Evolutionary conservation across 1,140 invertebrate genomes (phyloP), one percentile per base, ranked within the genome.

Genomic region (Euwallacea fornicatus): DNA sequence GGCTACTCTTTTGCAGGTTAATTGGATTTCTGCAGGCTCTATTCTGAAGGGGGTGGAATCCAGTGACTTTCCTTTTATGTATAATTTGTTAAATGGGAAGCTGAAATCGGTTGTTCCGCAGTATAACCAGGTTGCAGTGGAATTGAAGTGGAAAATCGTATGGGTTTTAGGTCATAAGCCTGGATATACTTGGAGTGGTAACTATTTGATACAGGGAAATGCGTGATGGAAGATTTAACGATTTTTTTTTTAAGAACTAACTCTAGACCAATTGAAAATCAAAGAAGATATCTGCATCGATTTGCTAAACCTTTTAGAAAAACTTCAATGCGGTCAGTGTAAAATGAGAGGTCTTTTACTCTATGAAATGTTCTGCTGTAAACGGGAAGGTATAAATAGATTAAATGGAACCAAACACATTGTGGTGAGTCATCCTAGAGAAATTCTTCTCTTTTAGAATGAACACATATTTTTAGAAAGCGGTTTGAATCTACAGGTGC

Each of bases 91-190:
- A 33, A 66, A 82, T 9, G 72, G 81, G 43, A 82, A 83, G 69
- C 75, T 86, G 1, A 74, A 66, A 6, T 84, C 81, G 69, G 82
- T 82, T 64, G 79, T 85, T 50, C 83, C 84, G 8, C 83, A 82
- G 63, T 81, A 79, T 4, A 86, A 85, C 76, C 84, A 87, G 78
- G 83, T 86, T 16, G 79, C 82, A 54, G 73, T 85, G 9, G 84
- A 86, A 75, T 70, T 86, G 4, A 85, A 86, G 69, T 77, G 74
- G 53, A 76, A 74, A 64, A 73, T 78, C 1, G 65, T 81, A 47
- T 77, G 78, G 77, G 72, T 76, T 53, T 72, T 80, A 53, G 78
- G 78, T 46, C 63, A 79, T 46, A 63, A 69, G 43, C 33, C 70
- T n/a, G 69, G 66, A 21, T 78, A 76, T 71, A 67, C 41, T 33